phyloP scores from a whole-genome alignment of 2,797 vertebrate genomes.

The Craterocephalus amniculus region DNA sequence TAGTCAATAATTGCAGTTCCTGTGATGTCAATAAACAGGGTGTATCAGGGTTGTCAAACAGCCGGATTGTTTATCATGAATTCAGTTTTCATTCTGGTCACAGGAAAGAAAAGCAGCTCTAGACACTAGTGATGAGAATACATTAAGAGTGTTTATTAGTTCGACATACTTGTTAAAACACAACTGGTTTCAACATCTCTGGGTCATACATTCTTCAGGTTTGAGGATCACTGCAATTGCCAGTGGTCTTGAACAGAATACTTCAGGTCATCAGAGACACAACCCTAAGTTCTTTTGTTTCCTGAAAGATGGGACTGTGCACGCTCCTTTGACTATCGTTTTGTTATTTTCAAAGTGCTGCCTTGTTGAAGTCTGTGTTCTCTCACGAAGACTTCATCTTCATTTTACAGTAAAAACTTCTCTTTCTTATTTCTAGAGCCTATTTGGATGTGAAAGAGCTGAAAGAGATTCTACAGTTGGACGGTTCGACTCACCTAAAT shows the following conservation, averaged over 20 bases:
- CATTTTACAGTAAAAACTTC: conserved; percentile 24
- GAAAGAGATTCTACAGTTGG: conserved; percentile 93
- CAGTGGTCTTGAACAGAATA: conserved; percentile 26
- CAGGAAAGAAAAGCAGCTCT: conserved; percentile 14
- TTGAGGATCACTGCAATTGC: conserved; percentile 6
- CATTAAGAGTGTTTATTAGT: conserved; percentile 11
- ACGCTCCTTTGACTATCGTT: conserved; percentile 20
- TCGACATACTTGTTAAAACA: conserved; percentile 21
- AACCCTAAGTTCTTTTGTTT: conserved; percentile 31
- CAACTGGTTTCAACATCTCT: conserved; percentile 22
- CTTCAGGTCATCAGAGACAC: conserved; percentile 31
- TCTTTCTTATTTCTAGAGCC: conserved; percentile 82
- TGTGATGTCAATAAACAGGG: too few species aligned
- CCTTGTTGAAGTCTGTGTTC: conserved; percentile 31
- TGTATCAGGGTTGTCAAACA: neutral
- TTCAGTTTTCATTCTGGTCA: conserved; percentile 10
- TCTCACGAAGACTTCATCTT: conserved; percentile 10
- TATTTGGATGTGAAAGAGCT: conserved; percentile 98
- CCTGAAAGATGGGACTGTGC: conserved; percentile 28
- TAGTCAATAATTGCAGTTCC: too few species aligned
- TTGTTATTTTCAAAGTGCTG: conserved; percentile 32
- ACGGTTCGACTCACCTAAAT: conserved; percentile 96
- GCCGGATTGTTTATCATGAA: neutral
- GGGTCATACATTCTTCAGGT: conserved; percentile 25
- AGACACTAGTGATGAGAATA: conserved; percentile 1